Base-by-base conservation (phyloP, 1,140 invertebrate genomes). In the Mercenaria mercenaria region DNA sequence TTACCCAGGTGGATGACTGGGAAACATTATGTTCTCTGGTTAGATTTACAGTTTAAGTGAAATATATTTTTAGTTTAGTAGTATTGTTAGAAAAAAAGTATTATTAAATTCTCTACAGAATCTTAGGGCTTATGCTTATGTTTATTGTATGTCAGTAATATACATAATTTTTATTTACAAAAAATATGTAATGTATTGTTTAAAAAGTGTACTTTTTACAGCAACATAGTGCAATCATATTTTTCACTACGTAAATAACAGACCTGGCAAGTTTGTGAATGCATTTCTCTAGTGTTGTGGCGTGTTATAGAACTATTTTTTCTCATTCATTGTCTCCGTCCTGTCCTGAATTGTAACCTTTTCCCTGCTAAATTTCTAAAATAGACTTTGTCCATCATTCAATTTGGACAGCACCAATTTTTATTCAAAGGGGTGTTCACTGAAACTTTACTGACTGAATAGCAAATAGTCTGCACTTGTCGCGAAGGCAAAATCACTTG, bases 251-350 rank as follows among this genome's bases (percentile, higher is more conserved):
- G 11, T 72, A 72, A 47, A 72, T 72, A 72, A 72, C 67, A 72
- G 34, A 72, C 67, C 67, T 72, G 67, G 67, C 67, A 72, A 72
- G 37, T 32, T 72, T 72, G 67, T 72, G 67, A 8, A 72, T 72
- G 67, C 20, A 72, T n/a, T 29, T 64, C n/a, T 23, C 52, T 56
- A 56, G 59, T 64, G 59, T 64, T 64, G 59, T 64, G 6, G 20
- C 29, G 59, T 64, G 8, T 64, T 29, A 29, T 64, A 29, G n/a
- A 64, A n/a, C 20, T 64, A 64, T 64, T n/a, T 64, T 15, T n/a
- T 64, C 4, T 64, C 59, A 8, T 15, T 64, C 59, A 4, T 64
- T 29, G 3, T 64, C 59, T 64, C 59, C 26, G 59, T 64, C 59
- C 59, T 13, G n/a, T n/a, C n/a, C n/a, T n/a, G n/a, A n/a, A n/a